These are phyloP conservation scores for Stegophylla sp. DNA, from an alignment of 2,888 invertebrate species.

Conservation along the genomic window DNA sequence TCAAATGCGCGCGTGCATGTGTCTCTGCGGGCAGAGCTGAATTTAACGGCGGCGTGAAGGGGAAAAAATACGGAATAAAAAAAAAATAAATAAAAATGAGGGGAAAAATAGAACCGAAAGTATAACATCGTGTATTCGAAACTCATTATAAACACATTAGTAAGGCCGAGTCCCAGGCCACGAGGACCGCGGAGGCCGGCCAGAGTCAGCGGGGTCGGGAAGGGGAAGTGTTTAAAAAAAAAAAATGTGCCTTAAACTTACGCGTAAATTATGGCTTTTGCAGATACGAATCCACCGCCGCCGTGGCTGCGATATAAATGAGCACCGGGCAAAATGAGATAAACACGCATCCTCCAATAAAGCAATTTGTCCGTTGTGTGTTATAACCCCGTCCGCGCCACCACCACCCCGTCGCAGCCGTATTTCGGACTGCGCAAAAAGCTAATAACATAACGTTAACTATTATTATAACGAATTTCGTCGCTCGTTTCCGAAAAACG, in stretches of 20 bases:
- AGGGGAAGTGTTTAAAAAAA: conserved; percentile 34
- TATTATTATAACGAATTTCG: conserved; percentile 12
- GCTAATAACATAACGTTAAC: not conserved
- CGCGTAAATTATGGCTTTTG: conserved; percentile 55
- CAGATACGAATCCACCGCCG: conserved; percentile 48
- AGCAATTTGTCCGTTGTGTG: conserved; percentile 58
- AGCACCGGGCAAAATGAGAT: conserved; percentile 46
- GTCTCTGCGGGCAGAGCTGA: not conserved
- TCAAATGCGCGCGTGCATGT: not conserved
- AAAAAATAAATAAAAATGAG: not conserved
- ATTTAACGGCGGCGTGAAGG: too few relatives aligned
- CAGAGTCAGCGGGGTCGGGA: too few relatives aligned
- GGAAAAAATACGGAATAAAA: not conserved
- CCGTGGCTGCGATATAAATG: conserved; percentile 48
- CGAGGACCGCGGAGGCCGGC: too few relatives aligned
- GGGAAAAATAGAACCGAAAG: conserved; percentile 26
- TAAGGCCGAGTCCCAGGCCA: not conserved
- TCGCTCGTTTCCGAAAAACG: not conserved
- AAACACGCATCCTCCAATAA: conserved; percentile 56
- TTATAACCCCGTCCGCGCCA: conserved; percentile 1
- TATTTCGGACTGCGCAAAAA: conserved; percentile 16
- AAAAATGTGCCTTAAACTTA: conserved; percentile 31
- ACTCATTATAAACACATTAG: conserved; percentile 59
- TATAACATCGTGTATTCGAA: conserved; percentile 49
- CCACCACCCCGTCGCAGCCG: not conserved